Percentiles rank a stretch among this genome's conserved stretches.
Evolutionary conservation across 2,888 invertebrate species (phyloP).

Genomic region (Nezara viridula): DNA sequence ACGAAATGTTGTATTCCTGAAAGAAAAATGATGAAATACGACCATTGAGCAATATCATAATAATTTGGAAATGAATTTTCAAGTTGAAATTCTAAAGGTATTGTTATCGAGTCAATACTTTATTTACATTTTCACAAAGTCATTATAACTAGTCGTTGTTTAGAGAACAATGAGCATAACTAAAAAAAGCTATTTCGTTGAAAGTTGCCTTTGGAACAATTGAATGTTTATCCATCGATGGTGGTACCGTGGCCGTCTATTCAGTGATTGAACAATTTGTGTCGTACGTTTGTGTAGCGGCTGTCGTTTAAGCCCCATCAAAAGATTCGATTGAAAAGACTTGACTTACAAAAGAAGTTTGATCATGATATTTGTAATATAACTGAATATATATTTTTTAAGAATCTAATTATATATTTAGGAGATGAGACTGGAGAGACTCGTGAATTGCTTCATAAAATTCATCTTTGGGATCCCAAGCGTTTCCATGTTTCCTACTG

Average conservation of each 20-base stretch:
- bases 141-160: neutral
- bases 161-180: neutral
- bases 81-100: constrained; percentile 1
- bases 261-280: neutral
- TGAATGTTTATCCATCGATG: neutral
- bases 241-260: neutral
- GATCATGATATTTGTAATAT: no score
- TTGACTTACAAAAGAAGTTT: neutral
- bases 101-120: neutral
- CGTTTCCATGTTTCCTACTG: no score
- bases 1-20: no score
- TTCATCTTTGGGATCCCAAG: no score
- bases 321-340: neutral
- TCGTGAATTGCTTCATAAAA: no score
- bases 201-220: neutral
- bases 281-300: neutral
- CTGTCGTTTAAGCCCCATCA: neutral
- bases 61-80: neutral
- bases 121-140: neutral
- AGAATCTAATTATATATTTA: no score
- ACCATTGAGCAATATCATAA: neutral
- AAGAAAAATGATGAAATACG: no score
- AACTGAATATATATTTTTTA: no score
- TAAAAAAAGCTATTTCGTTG: constrained; percentile 11
- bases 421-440: no score